Base-by-base conservation (phyloP, 2,888 invertebrate species). In the Pseudeuparius sepicola region DNA sequence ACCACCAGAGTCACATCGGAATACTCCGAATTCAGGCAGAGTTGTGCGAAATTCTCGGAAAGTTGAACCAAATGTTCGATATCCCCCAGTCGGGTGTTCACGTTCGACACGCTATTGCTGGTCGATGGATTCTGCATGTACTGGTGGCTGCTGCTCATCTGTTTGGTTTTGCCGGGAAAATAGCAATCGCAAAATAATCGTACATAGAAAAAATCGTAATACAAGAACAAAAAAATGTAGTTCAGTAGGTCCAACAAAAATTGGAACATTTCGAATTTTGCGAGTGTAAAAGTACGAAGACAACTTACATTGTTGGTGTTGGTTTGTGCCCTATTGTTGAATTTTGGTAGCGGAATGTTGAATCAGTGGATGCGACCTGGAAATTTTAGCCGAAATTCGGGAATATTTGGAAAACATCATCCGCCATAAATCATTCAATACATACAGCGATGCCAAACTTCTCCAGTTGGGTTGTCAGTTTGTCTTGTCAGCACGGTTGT, bases 1-100 rank as follows among this genome's bases (percentile, higher is more conserved):
- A 97, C 88, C 20, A 89, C 65, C 35, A 96, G 69, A 1, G 79
- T 79, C 34, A 97, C 80, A 67, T 97, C 97, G 5, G 88, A 83
- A 63, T 89, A 94, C 55, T 90, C 87, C 31, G 83, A 79, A 36
- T 81, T 87, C 48, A 88, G 69, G 57, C 84, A 90, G 29, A 96
- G 68, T 4, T 81, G 76, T 2, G 86, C 84, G 53, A 96, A 78
- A 59, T 92, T 80, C 49, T 87, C 86, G 0, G 83, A 90, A 44
- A 94, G 71, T 51, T 79, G 78, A 36, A 67, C 60, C 23, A 72
- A 67, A 56, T 82, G 80, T 48, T 78, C 74, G 33, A 82, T 74
- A 51, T 79, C 75, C 13, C 75, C 75, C 24, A 61, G 50, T 31
- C 66, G 58, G 11, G 59, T 54, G 24, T 43, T 40, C 29, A 44